phyloP scores from a whole-genome alignment of 2,113 vertebrate species.

The Macroglossus sobrinus region DNA sequence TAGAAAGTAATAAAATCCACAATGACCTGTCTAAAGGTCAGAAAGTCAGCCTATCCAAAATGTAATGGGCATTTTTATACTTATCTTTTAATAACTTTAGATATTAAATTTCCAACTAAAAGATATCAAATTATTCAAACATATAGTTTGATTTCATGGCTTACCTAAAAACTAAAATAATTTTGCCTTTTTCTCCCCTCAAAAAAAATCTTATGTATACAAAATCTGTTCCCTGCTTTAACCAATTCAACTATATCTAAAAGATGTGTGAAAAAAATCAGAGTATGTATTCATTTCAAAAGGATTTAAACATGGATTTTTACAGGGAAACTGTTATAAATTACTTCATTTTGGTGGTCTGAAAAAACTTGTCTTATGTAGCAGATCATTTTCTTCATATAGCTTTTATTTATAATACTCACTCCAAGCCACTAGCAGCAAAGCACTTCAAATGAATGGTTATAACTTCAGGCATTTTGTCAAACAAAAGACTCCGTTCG shows the following conservation, averaged over 20 bases:
- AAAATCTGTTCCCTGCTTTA: not conserved
- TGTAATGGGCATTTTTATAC: not conserved
- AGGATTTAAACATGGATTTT: conserved; percentile 19
- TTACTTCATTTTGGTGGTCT: conserved; percentile 12
- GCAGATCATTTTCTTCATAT: not conserved
- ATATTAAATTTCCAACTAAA: not conserved
- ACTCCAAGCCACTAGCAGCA: conserved; percentile 95
- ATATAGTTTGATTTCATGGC: not conserved
- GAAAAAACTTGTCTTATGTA: conserved; percentile 15
- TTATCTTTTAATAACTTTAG: not conserved
- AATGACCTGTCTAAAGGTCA: not conserved
- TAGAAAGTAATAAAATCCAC: not conserved
- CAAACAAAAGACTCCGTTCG: conserved; percentile 96
- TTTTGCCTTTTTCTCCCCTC: not conserved
- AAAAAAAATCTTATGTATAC: not conserved
- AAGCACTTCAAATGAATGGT: conserved; percentile 99
- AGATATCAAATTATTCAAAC: not conserved
- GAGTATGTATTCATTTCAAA: not conserved
- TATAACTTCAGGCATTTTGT: conserved; percentile 97
- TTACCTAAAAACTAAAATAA: conserved; percentile 28
- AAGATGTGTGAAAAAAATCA: not conserved
- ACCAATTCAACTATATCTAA: not conserved
- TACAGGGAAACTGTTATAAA: not conserved
- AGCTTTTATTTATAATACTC: conserved; percentile 76
- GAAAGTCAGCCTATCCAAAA: not conserved